A percentile compares a stretch with the other conserved stretches of the same genome.
phyloP scores from a whole-genome alignment of 2,888 invertebrate genomes.

The Timema cristinae region DNA sequence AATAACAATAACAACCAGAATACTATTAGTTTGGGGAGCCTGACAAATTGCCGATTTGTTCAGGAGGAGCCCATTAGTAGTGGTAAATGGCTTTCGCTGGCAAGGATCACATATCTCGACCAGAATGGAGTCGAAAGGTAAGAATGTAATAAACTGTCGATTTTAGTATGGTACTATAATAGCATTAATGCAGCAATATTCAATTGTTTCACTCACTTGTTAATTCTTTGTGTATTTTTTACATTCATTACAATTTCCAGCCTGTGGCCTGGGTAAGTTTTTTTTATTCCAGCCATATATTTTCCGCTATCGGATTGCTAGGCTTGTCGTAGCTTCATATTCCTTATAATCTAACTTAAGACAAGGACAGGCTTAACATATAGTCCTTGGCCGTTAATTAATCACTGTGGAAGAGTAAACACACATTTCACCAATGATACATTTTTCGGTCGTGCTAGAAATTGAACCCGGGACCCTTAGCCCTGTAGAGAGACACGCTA shows the following conservation, averaged over 20 bases:
- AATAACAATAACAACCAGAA: background rate
- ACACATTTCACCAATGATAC: too few species aligned
- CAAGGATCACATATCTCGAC: constrained; percentile 37
- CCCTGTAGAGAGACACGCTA: too few species aligned
- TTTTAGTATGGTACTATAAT: background rate
- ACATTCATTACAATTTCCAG: background rate
- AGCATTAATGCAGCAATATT: background rate
- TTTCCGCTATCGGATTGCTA: too few species aligned
- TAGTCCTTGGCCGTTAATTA: too few species aligned
- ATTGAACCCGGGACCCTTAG: too few species aligned
- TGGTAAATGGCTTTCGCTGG: constrained; percentile 37
- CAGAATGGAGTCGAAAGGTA: constrained; percentile 37
- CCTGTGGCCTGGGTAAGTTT: too few species aligned
- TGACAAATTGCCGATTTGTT: constrained; percentile 33
- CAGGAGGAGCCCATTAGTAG: constrained; percentile 35
- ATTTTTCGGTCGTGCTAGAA: too few species aligned
- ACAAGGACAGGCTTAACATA: too few species aligned
- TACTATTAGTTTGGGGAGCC: background rate
- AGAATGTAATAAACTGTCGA: constrained; percentile 8
- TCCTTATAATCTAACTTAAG: too few species aligned
- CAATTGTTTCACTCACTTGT: background rate
- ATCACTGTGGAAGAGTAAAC: too few species aligned
- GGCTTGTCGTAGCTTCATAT: too few species aligned
- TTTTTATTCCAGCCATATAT: too few species aligned
- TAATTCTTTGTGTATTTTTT: constrained; percentile 10